Percentiles rank a stretch among this genome's conserved stretches.
Evolutionary conservation across 1,140 invertebrate genomes (phyloP).

Genomic region (Acarapis woodi): DNA sequence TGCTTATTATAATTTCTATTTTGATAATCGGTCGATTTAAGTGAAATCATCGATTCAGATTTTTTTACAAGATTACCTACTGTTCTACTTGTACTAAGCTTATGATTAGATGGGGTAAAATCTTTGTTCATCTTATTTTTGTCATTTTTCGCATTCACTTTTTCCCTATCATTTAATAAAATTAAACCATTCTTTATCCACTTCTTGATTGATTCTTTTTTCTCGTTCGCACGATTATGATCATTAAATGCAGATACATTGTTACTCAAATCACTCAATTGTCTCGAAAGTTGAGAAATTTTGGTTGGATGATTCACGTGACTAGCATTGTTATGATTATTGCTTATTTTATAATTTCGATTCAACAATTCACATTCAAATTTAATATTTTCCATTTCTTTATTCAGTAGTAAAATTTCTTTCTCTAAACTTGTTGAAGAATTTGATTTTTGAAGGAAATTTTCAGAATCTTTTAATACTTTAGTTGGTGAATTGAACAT

Average conservation of each 20-base stretch:
- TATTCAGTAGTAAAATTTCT: conserved; percentile 22
- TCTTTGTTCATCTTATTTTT: neutral
- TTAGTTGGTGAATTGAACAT: neutral
- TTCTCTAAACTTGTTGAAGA: conserved; percentile 21
- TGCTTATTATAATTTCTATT: no score
- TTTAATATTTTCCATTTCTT: conserved; percentile 25
- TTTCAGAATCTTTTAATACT: neutral
- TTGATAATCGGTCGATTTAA: no score
- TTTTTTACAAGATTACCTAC: no score
- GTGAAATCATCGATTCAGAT: no score
- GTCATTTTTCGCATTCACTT: neutral
- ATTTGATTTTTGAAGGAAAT: conserved; percentile 12
- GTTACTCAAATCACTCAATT: neutral
- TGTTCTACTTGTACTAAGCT: neutral
- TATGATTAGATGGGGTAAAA: neutral
- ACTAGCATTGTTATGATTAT: conserved; percentile 10
- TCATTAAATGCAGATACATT: no score
- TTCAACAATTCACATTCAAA: conserved; percentile 21
- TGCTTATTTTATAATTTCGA: conserved; percentile 14
- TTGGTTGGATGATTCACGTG: conserved; percentile 13
- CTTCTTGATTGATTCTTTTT: conserved; percentile 12
- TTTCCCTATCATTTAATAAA: no score
- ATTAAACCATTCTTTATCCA: conserved; percentile 11
- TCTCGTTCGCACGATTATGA: no score
- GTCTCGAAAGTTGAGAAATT: conserved; percentile 18